A percentile compares a stretch with the other conserved stretches of the same genome.
Conservation (phyloP, 2,797 vertebrate species). For the Phyllotis vaccarum region DNA sequence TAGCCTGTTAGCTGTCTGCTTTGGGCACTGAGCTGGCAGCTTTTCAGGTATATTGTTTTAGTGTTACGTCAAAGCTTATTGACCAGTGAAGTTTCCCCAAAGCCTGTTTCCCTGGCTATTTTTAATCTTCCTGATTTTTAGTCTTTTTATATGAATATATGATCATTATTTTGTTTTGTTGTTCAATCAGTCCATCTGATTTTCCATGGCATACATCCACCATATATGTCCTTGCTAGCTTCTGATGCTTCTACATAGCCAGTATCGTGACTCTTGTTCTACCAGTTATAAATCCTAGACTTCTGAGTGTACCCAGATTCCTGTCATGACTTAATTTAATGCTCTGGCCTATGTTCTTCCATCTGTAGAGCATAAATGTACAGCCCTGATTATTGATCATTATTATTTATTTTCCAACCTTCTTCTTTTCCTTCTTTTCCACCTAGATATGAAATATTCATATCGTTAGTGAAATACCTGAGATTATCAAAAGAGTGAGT, state of each 20-base stretch:
- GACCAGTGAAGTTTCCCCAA: not conserved
- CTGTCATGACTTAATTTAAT: not conserved
- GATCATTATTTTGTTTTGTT: not conserved
- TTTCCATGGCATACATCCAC: not conserved
- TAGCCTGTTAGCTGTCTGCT: not conserved
- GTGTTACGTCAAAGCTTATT: not conserved
- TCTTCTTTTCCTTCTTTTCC: not conserved
- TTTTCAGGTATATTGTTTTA: not conserved
- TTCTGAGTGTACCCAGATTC: not conserved
- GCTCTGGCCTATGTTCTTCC: not conserved
- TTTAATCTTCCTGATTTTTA: not conserved
- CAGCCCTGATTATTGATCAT: not conserved
- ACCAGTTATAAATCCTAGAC: fast-evolving
- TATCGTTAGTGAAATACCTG: slow-evolving; percentile 9
- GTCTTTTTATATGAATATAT: not conserved
- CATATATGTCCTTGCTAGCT: not conserved
- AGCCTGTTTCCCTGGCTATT: not conserved
- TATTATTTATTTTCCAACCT: not conserved
- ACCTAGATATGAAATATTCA: not conserved
- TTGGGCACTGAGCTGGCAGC: not conserved
- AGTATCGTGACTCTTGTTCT: not conserved
- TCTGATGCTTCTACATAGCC: not conserved
- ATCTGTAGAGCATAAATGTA: not conserved
- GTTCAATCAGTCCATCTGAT: not conserved
- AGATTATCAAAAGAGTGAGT: slow-evolving; percentile 19